Conservation (phyloP, 2,797 vertebrate genomes). For the Melopsittacus undulatus region DNA sequence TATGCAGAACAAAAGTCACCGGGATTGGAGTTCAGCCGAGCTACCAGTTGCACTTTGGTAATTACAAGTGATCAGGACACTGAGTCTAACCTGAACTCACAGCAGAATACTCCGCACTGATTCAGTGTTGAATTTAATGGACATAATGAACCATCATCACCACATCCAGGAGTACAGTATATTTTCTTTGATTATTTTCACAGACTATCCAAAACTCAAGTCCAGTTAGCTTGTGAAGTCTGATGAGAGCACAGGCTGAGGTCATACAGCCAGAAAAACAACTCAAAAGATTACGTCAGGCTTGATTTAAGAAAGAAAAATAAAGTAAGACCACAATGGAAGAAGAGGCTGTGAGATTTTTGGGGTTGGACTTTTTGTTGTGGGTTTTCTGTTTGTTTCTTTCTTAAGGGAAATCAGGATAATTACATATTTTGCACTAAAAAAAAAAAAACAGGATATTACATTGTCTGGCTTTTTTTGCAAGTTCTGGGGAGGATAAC, state of each 20-base stretch:
- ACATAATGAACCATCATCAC: constrained; percentile 53
- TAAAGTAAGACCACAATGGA: background rate
- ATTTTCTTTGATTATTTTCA: constrained; percentile 54
- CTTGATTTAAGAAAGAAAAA: constrained; percentile 47
- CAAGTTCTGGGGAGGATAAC: background rate
- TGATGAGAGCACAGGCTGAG: constrained; percentile 59
- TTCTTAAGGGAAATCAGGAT: background rate
- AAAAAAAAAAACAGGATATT: background rate
- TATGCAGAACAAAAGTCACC: background rate
- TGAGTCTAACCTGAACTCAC: background rate
- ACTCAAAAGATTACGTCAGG: background rate
- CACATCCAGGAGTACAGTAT: constrained; percentile 33
- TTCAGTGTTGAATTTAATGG: constrained; percentile 27
- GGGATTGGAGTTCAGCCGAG: background rate
- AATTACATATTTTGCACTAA: background rate
- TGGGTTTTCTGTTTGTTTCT: background rate
- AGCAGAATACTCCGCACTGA: constrained; percentile 16
- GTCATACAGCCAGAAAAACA: constrained; percentile 44
- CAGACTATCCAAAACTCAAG: constrained; percentile 47
- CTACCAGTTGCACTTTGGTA: constrained; percentile 22
- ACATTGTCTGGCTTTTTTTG: background rate
- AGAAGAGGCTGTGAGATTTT: background rate
- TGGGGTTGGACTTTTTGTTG: background rate
- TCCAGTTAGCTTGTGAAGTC: constrained; percentile 42
- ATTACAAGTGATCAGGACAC: constrained; percentile 27